Conservation (phyloP, 2,113 vertebrate species). For the Sturnira hondurensis region DNA sequence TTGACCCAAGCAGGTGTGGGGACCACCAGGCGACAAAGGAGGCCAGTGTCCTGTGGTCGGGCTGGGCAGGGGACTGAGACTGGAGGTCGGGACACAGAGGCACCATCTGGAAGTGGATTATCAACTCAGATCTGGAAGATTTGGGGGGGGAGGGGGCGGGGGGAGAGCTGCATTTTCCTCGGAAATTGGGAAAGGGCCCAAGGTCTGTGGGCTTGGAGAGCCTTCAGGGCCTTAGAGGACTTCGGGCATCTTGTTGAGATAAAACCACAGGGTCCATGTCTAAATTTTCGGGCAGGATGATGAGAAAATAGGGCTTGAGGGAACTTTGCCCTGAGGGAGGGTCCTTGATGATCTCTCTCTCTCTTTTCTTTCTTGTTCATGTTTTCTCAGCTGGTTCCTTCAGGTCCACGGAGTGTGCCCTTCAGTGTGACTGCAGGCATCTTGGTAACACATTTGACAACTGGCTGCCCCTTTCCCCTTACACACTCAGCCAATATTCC, state of each 20-base stretch:
- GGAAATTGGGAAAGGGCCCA: background rate
- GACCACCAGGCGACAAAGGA: background rate
- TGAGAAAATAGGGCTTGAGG: background rate
- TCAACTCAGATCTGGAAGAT: background rate
- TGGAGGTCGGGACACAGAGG: background rate
- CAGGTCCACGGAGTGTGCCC: rapidly evolving
- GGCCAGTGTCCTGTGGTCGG: background rate
- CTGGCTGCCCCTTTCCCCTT: too few relatives aligned
- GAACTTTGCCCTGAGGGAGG: background rate
- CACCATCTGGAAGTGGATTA: background rate
- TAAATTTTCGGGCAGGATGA: background rate
- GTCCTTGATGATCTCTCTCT: background rate
- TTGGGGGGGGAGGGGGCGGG: background rate
- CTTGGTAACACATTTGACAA: background rate
- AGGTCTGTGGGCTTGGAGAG: background rate
- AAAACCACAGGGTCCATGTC: background rate
- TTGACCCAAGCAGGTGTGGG: background rate
- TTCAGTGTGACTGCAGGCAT: background rate
- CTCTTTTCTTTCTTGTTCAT: background rate
- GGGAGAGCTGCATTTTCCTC: background rate
- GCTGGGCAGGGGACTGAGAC: background rate
- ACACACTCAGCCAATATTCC: rapidly evolving
- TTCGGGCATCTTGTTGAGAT: background rate
- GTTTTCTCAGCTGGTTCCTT: background rate
- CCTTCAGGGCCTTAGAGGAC: background rate